A percentile compares a stretch with the other conserved stretches of the same genome.
These are phyloP conservation scores for Formica aserva DNA, from an alignment of 2,888 invertebrate species.

Conservation along the genomic window DNA sequence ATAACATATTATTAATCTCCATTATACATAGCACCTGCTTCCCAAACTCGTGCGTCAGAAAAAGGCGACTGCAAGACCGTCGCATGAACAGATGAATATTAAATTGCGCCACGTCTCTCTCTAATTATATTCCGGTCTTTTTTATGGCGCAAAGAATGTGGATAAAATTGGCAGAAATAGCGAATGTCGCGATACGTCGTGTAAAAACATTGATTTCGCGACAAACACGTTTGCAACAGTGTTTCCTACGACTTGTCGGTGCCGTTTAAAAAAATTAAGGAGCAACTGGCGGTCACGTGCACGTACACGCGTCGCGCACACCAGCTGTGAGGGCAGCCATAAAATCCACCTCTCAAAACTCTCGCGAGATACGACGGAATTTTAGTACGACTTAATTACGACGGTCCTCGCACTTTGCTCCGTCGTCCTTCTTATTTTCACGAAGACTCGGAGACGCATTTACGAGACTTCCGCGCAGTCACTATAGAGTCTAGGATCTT, in stretches of 20 bases:
- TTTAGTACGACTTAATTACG: conserved; percentile 78
- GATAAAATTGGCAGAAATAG: conserved; percentile 7
- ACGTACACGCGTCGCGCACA: conserved; percentile 31
- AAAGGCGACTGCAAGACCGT: not conserved
- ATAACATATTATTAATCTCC: conserved; percentile 10
- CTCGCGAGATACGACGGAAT: conserved; percentile 65
- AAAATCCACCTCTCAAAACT: conserved; percentile 66
- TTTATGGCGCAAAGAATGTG: conserved; percentile 13
- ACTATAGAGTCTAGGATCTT: conserved; percentile 15
- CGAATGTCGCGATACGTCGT: conserved; percentile 3
- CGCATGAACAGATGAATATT: conserved; percentile 2
- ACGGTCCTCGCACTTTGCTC: conserved; percentile 57
- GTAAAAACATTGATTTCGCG: conserved; percentile 32
- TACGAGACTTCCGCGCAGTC: conserved; percentile 37
- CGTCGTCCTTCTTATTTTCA: conserved; percentile 55
- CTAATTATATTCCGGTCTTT: not conserved
- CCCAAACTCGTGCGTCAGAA: too few species aligned
- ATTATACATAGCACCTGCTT: not conserved
- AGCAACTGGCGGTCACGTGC: conserved; percentile 26
- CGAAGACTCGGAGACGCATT: conserved; percentile 38
- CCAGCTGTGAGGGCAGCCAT: conserved; percentile 57
- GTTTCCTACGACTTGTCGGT: conserved; percentile 31
- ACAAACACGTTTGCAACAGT: conserved; percentile 41
- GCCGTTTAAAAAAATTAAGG: conserved; percentile 51
- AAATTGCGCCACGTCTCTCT: conserved; percentile 6